These are phyloP conservation scores for Gnathonemus echidnorhynchus DNA, from an alignment of 2,113 vertebrate genomes.

Conservation along the genomic window DNA sequence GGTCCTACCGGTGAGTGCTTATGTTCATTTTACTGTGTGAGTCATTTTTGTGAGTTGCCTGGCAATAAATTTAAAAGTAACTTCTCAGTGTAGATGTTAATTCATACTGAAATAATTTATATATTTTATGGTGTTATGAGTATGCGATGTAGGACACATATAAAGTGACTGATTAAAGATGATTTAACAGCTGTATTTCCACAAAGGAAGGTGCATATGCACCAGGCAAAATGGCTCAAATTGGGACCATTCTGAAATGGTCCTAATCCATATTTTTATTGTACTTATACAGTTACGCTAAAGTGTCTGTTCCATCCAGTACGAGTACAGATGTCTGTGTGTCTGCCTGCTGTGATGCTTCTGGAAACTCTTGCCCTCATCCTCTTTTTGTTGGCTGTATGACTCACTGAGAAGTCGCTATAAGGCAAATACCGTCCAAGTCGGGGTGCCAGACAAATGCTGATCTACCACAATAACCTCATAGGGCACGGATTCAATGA, in stretches of 20 bases:
- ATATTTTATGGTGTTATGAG: neutral
- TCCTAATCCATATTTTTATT: constrained; percentile 70
- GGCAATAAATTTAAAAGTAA: neutral
- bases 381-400: constrained; percentile 57
- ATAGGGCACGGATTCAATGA: constrained; percentile 38
- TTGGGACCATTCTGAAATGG: constrained; percentile 68
- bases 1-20: neutral
- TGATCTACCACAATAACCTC: constrained; percentile 7
- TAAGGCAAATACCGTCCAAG: constrained; percentile 50
- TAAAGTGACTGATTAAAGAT: neutral
- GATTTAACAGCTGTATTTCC: neutral
- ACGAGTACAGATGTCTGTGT: constrained; percentile 50
- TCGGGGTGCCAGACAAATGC: constrained; percentile 19
- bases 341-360: constrained; percentile 50
- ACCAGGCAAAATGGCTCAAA: constrained; percentile 66
- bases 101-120: constrained; percentile 1
- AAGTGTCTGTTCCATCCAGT: constrained; percentile 58
- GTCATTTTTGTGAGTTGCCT: neutral
- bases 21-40: neutral
- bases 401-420: constrained; percentile 62
- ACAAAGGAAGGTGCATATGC: constrained; percentile 57
- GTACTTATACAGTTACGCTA: constrained; percentile 62
- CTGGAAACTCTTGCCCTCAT: constrained; percentile 54
- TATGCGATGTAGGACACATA: neutral
- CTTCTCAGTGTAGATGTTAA: neutral